These are phyloP conservation scores for Buteo buteo DNA, from an alignment of 2,113 vertebrate species.

Conservation along the genomic window DNA sequence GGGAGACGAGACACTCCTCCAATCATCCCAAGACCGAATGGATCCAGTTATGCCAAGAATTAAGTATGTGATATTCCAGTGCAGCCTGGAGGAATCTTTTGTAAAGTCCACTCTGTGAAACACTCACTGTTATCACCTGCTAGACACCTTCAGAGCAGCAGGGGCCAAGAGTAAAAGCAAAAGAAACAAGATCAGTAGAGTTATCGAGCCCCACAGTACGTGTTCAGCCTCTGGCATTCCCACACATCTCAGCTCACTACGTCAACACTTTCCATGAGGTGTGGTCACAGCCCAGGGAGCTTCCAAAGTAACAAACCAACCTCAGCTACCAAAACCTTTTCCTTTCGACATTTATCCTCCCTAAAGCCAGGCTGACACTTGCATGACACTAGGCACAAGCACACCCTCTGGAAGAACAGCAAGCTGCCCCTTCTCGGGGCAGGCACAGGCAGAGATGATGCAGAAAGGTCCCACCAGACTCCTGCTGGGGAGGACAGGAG, in stretches of 20 bases:
- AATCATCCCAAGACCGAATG: rapidly evolving
- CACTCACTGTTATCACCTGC: not conserved
- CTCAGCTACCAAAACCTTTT: not conserved
- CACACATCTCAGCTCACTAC: rapidly evolving
- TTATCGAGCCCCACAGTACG: rapidly evolving
- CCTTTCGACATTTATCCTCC: not conserved
- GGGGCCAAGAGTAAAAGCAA: not conserved
- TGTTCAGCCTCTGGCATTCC: not conserved
- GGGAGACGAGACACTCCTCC: not conserved
- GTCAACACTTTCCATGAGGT: not conserved
- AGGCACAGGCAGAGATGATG: not conserved
- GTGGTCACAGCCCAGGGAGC: not conserved
- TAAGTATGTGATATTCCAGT: not conserved
- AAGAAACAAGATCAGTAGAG: not conserved
- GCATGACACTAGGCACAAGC: not conserved
- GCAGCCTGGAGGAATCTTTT: not conserved
- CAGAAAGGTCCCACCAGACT: not conserved
- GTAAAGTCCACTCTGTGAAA: not conserved
- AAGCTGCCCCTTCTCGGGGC: not conserved
- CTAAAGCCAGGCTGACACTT: not conserved
- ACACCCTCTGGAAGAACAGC: not conserved
- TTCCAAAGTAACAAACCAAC: not conserved
- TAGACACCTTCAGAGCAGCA: not conserved
- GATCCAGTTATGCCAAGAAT: not conserved
- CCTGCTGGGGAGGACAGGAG: not conserved